Base-by-base conservation (phyloP, 2,113 vertebrate species). In the Excalfactoria chinensis region DNA sequence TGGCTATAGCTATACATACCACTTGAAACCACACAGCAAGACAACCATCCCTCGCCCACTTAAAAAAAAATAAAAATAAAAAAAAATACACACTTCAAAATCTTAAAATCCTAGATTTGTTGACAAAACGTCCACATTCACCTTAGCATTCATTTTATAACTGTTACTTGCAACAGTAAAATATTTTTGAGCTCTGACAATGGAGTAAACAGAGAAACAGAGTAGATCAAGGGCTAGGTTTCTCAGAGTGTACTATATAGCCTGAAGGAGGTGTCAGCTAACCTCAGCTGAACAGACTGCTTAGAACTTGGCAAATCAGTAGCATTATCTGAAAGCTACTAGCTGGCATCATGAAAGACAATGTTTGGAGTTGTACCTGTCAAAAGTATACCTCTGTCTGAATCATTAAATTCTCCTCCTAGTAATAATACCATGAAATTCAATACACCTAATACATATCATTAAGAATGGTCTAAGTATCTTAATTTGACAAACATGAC, bases 201-300 rank as follows among this genome's bases (percentile, higher is more conserved):
- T 3, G 0, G 0, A 81, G 48, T 84, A 88, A 81, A 22, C 53
- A 37, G 44, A 80, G 37, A 73, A 35, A 84, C 30, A 68, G 56
- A 93, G 48, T 20, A 88, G 46, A 91, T 76, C 46, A 83, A 89
- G 26, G 82, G 40, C 66, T 78, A 60, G 14, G 41, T 92, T 87
- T 93, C 86, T 94, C 70, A 69, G 32, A 86, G 25, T 30, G 15
- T 44, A 71, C 30, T 28, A 14, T 11, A 20, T 5, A 59, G 35
- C 21, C 64, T 71, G 41, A 25, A 93, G 21, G n/a, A 80, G 11
- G 6, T 32, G 12, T 77, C 86, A 81, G 21, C 10, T 88, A 72
- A 69, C 30, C 58, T 84, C 64, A 23, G 58, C 44, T 79, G 67
- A 88, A 92, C 66, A 82, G 41, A 63, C 1, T 13, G 49, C 53